Base-by-base conservation (phyloP, 2,797 vertebrate genomes). In the Spinibarbus caldwelli region DNA sequence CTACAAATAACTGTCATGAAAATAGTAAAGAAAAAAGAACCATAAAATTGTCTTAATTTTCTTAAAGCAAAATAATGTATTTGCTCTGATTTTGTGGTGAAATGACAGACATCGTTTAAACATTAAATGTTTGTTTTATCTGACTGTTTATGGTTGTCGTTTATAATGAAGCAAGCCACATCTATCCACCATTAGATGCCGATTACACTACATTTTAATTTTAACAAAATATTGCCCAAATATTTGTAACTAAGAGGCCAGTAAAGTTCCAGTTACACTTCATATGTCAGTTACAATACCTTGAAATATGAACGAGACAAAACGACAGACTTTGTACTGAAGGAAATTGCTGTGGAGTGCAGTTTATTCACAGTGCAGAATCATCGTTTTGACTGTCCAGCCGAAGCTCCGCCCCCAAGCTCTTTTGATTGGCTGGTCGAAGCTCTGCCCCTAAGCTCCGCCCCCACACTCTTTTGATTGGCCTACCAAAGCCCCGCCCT, bases 391-490 rank as follows among this genome's bases (percentile, higher is more conserved):
- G 88, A 85, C 14, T 76, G 73, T 2, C 3, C 10, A 3, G 21
- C 52, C 3, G 43, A n/a, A n/a, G n/a, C n/a, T n/a, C n/a, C n/a
- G n/a, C n/a, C n/a, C n/a, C n/a, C n/a, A n/a, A n/a, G n/a, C n/a
- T 83, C 86, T 31, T 86, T 72, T 45, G 88, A 85, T 15, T 76
- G 73, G 4, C 3, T 5, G 8, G 21, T 23, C 3, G 43, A 62
- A 0, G 85, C n/a, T n/a, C n/a, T n/a, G n/a, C n/a, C n/a, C n/a
- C n/a, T n/a, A 62, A 0, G 85, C 9, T 43, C 38, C 15, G 3
- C 78, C 88, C 45, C 91, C 90, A 1, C 73, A 86, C 87, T 97
- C 95, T 54, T 87, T 95, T 2, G 29, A 82, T 45, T 45, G 68
- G 52, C 19, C 0, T 1, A 1, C 10, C 14, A 64, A 66, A 43